A percentile compares a stretch with the other conserved stretches of the same genome.
Evolutionary conservation across 23 tunicate genomes (phyloP).

Genomic region (Halocynthia aurantium): DNA sequence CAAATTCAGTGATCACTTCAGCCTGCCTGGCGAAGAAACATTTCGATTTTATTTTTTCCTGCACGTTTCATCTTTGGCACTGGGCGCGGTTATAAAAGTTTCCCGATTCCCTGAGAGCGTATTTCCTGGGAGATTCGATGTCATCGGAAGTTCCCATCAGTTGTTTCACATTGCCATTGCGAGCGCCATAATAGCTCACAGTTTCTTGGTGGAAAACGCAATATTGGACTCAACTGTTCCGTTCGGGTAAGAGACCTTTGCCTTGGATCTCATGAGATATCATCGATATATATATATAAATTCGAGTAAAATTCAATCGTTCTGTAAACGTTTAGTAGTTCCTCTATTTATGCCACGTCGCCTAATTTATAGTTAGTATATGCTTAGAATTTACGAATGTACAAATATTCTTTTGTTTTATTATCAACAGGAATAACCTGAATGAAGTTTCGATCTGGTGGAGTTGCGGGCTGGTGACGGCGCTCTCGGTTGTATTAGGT

Average conservation of each 20-base stretch:
- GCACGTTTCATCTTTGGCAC: not conserved
- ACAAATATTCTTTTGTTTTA: not conserved
- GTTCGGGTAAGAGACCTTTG: constrained; percentile 2
- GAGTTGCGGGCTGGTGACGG: constrained; percentile 6
- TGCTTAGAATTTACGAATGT: not conserved
- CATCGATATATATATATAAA: not conserved
- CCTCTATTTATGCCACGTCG: not conserved
- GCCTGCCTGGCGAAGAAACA: not conserved
- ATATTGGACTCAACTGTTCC: constrained; percentile 4
- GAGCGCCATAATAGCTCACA: constrained; percentile 14
- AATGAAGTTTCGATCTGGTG: not conserved
- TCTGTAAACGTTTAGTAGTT: not conserved
- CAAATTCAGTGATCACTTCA: not conserved
- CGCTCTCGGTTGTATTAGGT: not conserved
- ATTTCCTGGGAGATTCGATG: constrained; percentile 15
- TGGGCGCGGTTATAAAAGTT: constrained; percentile 6
- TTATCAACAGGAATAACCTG: not conserved
- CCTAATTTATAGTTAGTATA: no score
- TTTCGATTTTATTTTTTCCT: constrained; percentile 3
- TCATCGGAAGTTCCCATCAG: constrained; percentile 23
- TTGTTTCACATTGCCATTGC: constrained; percentile 13
- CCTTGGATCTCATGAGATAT: not conserved
- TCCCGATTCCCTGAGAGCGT: constrained; percentile 15
- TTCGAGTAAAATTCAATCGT: not conserved
- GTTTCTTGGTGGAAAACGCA: constrained; percentile 21